A percentile compares a stretch with the other conserved stretches of the same genome.
Conservation (phyloP, 2,797 vertebrate species). For the Platyrinchus mystaceus region DNA sequence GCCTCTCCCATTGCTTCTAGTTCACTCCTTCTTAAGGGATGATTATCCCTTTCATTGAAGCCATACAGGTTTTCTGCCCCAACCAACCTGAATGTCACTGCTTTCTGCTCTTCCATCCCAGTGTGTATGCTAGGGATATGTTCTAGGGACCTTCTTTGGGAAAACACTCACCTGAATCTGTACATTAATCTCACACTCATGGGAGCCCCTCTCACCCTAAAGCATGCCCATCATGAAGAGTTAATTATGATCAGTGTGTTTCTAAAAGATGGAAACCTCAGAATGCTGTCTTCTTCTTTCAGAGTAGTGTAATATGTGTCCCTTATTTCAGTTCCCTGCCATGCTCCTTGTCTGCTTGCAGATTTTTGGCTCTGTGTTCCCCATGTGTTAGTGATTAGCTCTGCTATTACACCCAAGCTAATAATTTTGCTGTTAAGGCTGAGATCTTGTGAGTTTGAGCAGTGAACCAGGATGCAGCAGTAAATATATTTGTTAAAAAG, state of each 20-base stretch:
- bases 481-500: not conserved
- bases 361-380: not conserved
- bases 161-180: not conserved
- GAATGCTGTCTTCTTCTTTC: not conserved
- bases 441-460: not conserved
- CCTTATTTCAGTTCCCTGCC: not conserved
- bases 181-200: not conserved
- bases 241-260: not conserved
- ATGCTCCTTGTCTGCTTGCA: not conserved
- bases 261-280: not conserved
- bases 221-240: not conserved
- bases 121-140: not conserved
- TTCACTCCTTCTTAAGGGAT: not conserved
- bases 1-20: accelerated
- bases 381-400: not conserved
- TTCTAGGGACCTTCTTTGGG: not conserved
- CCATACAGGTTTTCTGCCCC: not conserved
- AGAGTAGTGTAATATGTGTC: accelerated
- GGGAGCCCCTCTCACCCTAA: not conserved
- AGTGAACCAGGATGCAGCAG: not conserved
- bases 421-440: not conserved
- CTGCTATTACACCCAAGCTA: not conserved
- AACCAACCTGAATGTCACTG: not conserved
- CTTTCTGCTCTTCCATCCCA: not conserved
- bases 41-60: not conserved